These are phyloP conservation scores for Eilema caniola DNA, from an alignment of 2,888 invertebrate genomes.

Conservation along the genomic window DNA sequence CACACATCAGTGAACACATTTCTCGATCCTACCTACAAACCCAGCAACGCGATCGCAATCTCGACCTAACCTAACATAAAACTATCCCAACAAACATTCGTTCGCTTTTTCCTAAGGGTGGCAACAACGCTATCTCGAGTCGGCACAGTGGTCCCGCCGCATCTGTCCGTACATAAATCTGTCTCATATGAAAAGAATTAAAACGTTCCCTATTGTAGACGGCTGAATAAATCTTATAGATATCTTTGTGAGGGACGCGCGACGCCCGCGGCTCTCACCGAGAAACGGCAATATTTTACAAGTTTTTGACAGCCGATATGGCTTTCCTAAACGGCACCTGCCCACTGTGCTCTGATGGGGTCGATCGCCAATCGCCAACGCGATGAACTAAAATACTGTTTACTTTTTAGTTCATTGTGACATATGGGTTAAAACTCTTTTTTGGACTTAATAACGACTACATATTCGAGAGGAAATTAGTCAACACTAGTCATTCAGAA, in stretches of 20 bases:
- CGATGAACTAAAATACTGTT: constrained; percentile 27
- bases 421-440: not conserved
- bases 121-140: constrained; percentile 67
- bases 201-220: constrained; percentile 85
- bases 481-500: not conserved
- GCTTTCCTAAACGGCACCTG: constrained; percentile 86
- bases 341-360: constrained; percentile 63
- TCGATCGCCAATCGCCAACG: constrained; percentile 52
- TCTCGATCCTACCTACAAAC: constrained; percentile 28
- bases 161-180: constrained; percentile 85
- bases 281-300: constrained; percentile 89
- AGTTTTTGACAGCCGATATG: constrained; percentile 90
- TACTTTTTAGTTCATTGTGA: constrained; percentile 34
- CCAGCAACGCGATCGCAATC: constrained; percentile 33
- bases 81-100: constrained; percentile 55
- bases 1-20: constrained; percentile 22
- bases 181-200: constrained; percentile 86
- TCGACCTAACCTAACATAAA: constrained; percentile 40
- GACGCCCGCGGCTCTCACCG: constrained; percentile 76
- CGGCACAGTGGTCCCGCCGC: constrained; percentile 65
- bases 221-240: constrained; percentile 84
- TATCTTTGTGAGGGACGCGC: constrained; percentile 83
- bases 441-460: not conserved
- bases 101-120: constrained; percentile 64
- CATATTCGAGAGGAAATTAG: not conserved